These are phyloP conservation scores for Ataeniobius toweri DNA, from an alignment of 2,797 vertebrate species.

Conservation along the genomic window DNA sequence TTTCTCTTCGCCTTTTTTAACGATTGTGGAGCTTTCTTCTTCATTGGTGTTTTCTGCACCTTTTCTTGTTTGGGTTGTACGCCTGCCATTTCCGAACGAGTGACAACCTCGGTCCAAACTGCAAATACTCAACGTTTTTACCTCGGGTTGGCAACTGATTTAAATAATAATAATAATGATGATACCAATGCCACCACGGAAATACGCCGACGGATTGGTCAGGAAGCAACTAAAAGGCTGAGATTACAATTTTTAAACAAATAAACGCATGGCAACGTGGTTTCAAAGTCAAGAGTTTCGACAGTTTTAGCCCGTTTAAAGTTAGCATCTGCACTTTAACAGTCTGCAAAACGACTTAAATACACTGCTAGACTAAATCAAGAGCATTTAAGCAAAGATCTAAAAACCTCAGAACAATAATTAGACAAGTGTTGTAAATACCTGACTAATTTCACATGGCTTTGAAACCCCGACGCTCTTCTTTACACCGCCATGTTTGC, in stretches of 20 bases:
- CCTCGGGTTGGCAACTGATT: neutral
- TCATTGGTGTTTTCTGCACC: neutral
- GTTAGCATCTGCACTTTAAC: neutral
- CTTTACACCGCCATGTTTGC: constrained; percentile 49
- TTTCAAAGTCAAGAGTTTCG: neutral
- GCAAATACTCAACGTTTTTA: neutral
- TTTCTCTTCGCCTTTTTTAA: accelerated
- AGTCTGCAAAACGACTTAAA: too few species aligned
- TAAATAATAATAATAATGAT: neutral
- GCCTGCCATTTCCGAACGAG: constrained; percentile 42
- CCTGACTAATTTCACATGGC: constrained; percentile 41
- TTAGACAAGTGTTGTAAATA: constrained; percentile 4
- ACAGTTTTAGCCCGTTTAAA: constrained; percentile 1
- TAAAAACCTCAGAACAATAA: accelerated
- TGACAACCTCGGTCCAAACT: neutral
- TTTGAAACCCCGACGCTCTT: neutral
- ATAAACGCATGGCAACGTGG: constrained; percentile 20
- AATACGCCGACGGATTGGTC: neutral
- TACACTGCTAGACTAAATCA: accelerated
- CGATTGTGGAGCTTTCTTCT: accelerated
- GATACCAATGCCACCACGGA: neutral
- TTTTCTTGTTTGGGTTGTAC: neutral
- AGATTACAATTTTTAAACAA: neutral
- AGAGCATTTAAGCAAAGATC: accelerated
- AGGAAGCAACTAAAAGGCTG: neutral